A percentile compares a stretch with the other conserved stretches of the same genome.
Conservation (phyloP, 2,888 invertebrate genomes). For the Drosophila stalkeri region DNA sequence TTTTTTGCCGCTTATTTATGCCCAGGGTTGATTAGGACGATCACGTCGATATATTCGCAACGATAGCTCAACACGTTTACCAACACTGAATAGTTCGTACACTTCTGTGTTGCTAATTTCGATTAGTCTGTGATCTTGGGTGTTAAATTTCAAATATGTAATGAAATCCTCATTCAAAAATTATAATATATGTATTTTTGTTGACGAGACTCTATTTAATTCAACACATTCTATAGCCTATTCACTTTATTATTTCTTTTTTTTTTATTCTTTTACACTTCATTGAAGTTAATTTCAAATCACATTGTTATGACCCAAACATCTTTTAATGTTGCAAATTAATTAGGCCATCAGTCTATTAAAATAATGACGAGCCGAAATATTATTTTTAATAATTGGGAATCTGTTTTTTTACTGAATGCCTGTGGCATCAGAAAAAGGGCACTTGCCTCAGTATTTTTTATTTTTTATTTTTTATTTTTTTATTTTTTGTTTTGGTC, state of each 20-base stretch:
- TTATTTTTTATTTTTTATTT: not conserved
- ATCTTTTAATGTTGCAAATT: constrained; percentile 19
- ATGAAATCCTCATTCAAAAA: not conserved
- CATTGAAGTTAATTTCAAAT: not conserved
- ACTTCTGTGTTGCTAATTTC: not conserved
- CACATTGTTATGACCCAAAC: not conserved
- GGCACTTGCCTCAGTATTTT: not conserved
- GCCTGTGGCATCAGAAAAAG: constrained; percentile 16
- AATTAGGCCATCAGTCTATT: constrained; percentile 20
- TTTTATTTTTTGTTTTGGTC: constrained; percentile 5
- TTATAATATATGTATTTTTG: not conserved
- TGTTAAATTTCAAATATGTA: constrained; percentile 3
- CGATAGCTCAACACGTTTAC: not conserved
- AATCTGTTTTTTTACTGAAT: constrained; percentile 8
- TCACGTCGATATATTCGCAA: constrained; percentile 22
- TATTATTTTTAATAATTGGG: constrained; percentile 28
- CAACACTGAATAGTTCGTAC: not conserved
- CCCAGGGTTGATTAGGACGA: constrained; percentile 15
- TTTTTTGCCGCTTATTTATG: constrained; percentile 47
- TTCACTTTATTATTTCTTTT: not conserved
- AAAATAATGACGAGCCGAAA: constrained; percentile 25
- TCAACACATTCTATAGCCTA: too few relatives aligned
- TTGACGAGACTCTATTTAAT: too few relatives aligned
- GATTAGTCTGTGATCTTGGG: constrained; percentile 7
- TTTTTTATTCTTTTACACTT: not conserved